These are phyloP conservation scores for Psilopsiagon aurifrons DNA, from an alignment of 2,113 vertebrate species.

Conservation along the genomic window DNA sequence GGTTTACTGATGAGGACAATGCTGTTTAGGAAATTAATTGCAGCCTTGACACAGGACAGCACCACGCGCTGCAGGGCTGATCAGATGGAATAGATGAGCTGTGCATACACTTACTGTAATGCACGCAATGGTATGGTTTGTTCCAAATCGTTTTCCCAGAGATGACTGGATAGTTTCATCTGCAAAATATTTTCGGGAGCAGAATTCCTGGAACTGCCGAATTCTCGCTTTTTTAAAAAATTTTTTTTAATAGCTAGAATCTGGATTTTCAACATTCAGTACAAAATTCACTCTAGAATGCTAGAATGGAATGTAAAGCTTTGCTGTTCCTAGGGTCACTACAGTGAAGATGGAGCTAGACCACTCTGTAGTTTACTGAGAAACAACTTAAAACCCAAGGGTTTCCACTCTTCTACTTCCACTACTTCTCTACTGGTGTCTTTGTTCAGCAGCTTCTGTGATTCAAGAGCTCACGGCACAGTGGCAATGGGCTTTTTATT, in stretches of 20 bases:
- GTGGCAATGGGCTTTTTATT: background rate
- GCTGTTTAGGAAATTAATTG: background rate
- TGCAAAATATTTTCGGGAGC: slow-evolving; percentile 6
- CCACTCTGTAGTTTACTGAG: background rate
- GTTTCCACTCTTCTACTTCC: background rate
- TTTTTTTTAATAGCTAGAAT: background rate
- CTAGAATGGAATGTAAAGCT: background rate
- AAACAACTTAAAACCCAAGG: background rate
- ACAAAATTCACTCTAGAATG: background rate
- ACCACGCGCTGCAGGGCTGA: background rate
- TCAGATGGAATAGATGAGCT: background rate
- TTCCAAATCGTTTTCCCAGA: slow-evolving; percentile 25
- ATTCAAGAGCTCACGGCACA: background rate
- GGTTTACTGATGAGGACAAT: background rate
- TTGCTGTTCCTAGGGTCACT: background rate
- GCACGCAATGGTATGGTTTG: background rate
- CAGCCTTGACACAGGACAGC: background rate
- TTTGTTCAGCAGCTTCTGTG: background rate
- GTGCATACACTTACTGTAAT: background rate
- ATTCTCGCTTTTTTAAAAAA: fast-evolving
- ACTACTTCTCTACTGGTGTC: background rate
- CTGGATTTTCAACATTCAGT: background rate
- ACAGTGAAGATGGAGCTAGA: background rate
- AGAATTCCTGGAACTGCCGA: background rate
- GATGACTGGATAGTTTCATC: background rate